Conservation (phyloP, 2,888 invertebrate genomes). For the Brachyptera risi region DNA sequence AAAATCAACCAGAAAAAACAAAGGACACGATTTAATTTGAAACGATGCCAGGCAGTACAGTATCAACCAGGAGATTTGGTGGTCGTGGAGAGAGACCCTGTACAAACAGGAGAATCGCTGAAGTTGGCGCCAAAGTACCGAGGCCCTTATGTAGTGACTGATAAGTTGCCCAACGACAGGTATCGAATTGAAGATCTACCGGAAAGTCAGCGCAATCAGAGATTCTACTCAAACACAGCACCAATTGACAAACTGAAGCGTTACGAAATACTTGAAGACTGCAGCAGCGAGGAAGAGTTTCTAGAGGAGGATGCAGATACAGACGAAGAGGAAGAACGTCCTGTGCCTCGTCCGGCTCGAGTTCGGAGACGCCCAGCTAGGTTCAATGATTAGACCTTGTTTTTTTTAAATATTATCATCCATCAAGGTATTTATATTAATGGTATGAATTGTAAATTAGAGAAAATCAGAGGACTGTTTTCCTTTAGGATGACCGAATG, state of each 20-base stretch:
- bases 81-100: slow-evolving; percentile 25
- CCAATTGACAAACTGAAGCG: not conserved
- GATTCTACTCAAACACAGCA: not conserved
- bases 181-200: slow-evolving; percentile 36
- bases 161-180: slow-evolving; percentile 33
- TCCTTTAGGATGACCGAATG: too few relatives aligned
- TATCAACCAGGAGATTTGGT: slow-evolving; percentile 24
- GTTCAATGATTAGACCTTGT: too few relatives aligned
- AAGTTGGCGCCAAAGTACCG: slow-evolving; percentile 35
- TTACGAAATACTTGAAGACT: too few relatives aligned
- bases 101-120: slow-evolving; percentile 25
- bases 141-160: slow-evolving; percentile 34
- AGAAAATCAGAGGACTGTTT: too few relatives aligned
- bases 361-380: too few relatives aligned
- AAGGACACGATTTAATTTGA: not conserved
- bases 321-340: too few relatives aligned
- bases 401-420: too few relatives aligned
- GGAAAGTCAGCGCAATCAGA: slow-evolving; percentile 1
- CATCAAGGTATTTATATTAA: too few relatives aligned
- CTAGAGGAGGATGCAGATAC: too few relatives aligned
- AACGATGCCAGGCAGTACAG: not conserved
- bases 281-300: too few relatives aligned
- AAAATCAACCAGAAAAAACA: not conserved
- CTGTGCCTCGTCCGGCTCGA: too few relatives aligned
- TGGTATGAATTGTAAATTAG: too few relatives aligned